Evolutionary conservation across 2,797 vertebrate species (phyloP).

Genomic region (Eremophila alpestris): DNA sequence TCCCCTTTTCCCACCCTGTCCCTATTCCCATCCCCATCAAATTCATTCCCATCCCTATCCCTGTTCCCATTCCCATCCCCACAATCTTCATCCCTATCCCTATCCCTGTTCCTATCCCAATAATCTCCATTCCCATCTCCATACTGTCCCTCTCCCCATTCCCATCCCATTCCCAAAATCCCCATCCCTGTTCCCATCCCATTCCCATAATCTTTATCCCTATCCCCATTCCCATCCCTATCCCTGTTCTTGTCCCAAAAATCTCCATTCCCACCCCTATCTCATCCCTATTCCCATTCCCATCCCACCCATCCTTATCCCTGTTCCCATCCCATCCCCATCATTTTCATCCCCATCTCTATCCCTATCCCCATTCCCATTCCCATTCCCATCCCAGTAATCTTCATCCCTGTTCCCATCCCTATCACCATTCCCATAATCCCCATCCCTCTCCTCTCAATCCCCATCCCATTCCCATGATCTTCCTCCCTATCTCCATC

Average conservation of each 20-base stretch:
- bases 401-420: too few species aligned
- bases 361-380: not conserved
- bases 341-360: rapidly evolving
- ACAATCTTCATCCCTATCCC: not conserved
- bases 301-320: rapidly evolving
- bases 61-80: too few species aligned
- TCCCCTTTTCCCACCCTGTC: not conserved
- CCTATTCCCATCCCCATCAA: too few species aligned
- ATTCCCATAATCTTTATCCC: not conserved
- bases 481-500: rapidly evolving
- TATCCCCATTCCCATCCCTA: rapidly evolving
- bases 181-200: too few species aligned
- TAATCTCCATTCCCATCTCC: not conserved
- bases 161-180: too few species aligned
- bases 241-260: too few species aligned
- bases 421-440: not conserved
- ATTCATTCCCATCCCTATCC: too few species aligned
- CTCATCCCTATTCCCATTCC: not conserved
- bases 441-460: too few species aligned
- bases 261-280: not conserved
- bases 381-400: not conserved
- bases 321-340: rapidly evolving
- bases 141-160: too few species aligned
- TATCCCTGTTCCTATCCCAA: too few species aligned
- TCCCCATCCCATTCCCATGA: not conserved